These are phyloP conservation scores for Zaprionus tsacasi DNA, from an alignment of 1,140 invertebrate species.

Conservation along the genomic window DNA sequence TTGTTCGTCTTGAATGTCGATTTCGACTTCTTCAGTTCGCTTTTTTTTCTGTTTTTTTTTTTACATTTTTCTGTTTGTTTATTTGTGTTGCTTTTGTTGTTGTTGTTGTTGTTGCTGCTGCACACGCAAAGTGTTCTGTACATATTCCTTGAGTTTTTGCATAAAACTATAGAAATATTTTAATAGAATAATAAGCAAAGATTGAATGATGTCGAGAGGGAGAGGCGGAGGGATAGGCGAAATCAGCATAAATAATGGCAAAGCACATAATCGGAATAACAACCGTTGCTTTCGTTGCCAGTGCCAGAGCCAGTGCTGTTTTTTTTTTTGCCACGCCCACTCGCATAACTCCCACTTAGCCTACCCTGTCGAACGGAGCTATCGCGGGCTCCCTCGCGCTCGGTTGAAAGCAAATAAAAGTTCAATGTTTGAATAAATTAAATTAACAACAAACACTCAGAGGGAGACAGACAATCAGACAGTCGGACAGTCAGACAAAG, in stretches of 20 bases:
- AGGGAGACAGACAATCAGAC: slow-evolving; percentile 5
- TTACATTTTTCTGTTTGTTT: slow-evolving; percentile 20
- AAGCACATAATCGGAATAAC: slow-evolving; percentile 34
- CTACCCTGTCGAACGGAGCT: neutral
- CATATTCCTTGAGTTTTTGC: slow-evolving; percentile 73
- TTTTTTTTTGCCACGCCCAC: slow-evolving; percentile 39
- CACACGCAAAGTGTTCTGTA: slow-evolving; percentile 46
- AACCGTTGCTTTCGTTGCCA: slow-evolving; percentile 49
- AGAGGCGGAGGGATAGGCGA: neutral
- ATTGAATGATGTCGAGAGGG: slow-evolving; percentile 13
- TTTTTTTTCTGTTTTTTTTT: slow-evolving; percentile 50
- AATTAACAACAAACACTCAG: slow-evolving; percentile 40
- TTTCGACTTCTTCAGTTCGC: slow-evolving; percentile 9
- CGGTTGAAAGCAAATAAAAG: slow-evolving; percentile 71
- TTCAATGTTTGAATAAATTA: slow-evolving; percentile 82
- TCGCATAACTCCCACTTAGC: neutral
- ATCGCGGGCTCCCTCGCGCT: slow-evolving; percentile 38
- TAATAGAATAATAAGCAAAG: slow-evolving; percentile 32
- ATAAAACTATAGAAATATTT: slow-evolving; percentile 54
- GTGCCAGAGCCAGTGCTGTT: slow-evolving; percentile 3
- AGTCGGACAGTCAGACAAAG: slow-evolving; percentile 10
- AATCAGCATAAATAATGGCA: slow-evolving; percentile 21
- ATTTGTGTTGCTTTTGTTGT: slow-evolving; percentile 36
- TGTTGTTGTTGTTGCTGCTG: slow-evolving; percentile 43
- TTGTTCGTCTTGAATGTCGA: slow-evolving; percentile 6